Conservation (phyloP, 2,113 vertebrate species). For the Clarias macrocephalus region DNA sequence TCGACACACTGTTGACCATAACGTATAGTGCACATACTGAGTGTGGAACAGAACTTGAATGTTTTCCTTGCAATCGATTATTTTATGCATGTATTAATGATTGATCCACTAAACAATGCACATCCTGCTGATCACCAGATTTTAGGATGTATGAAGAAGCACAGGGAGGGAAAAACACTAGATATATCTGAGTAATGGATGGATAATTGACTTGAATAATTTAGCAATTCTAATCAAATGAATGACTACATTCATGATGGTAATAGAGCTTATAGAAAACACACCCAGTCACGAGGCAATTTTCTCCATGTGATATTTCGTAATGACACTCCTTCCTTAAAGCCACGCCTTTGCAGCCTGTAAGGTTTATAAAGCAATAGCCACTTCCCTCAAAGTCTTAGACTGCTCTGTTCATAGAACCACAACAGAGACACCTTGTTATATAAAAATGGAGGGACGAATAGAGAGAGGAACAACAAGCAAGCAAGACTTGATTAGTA, state of each 20-base stretch:
- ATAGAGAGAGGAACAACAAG: constrained; percentile 61
- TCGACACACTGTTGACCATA: background rate
- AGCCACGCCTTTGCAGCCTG: constrained; percentile 37
- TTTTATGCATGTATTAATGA: background rate
- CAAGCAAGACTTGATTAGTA: constrained; percentile 77
- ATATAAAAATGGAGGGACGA: constrained; percentile 71
- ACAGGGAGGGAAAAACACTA: background rate
- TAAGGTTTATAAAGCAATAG: constrained; percentile 17
- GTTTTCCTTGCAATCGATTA: background rate
- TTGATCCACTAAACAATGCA: background rate
- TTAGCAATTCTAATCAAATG: background rate
- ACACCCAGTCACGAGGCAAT: background rate
- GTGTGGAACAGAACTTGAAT: background rate
- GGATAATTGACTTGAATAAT: background rate
- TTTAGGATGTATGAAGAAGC: background rate
- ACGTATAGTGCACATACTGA: background rate
- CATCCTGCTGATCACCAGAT: background rate
- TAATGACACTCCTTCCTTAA: constrained; percentile 27
- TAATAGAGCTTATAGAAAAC: background rate
- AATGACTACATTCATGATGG: background rate
- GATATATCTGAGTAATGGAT: background rate
- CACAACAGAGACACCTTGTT: background rate
- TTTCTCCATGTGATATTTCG: constrained; percentile 11
- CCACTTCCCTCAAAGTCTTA: background rate
- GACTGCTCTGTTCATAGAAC: background rate